These are phyloP conservation scores for Nymphalis urticae DNA, from an alignment of 2,888 invertebrate genomes.

Conservation along the genomic window DNA sequence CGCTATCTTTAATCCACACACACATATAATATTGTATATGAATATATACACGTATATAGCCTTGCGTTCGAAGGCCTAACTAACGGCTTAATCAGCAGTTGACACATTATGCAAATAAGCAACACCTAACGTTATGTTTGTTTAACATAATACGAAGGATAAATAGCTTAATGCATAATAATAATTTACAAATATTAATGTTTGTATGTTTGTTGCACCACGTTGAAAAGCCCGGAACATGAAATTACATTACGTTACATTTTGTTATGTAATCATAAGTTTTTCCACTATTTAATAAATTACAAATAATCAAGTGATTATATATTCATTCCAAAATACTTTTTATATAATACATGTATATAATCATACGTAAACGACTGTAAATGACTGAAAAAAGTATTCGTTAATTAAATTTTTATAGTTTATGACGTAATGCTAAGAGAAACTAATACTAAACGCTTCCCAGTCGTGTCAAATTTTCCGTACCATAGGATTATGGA, in stretches of 20 bases:
- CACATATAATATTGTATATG: neutral
- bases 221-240: neutral
- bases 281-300: no score
- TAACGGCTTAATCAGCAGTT: conserved; percentile 35
- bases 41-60: conserved; percentile 9
- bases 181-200: conserved; percentile 3
- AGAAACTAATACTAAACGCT: no score
- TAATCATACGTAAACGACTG: no score
- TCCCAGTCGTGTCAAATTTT: no score
- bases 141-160: conserved; percentile 23
- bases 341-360: no score
- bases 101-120: conserved; percentile 33
- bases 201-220: neutral
- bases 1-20: neutral
- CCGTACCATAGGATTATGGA: no score
- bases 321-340: no score
- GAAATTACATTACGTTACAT: no score
- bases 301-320: neutral
- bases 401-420: no score
- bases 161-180: conserved; percentile 13
- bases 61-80: conserved; percentile 21
- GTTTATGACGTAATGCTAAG: no score
- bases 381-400: no score
- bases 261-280: no score
- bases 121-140: conserved; percentile 26